Conservation (phyloP, 2,888 invertebrate species). For the Cancer borealis region DNA sequence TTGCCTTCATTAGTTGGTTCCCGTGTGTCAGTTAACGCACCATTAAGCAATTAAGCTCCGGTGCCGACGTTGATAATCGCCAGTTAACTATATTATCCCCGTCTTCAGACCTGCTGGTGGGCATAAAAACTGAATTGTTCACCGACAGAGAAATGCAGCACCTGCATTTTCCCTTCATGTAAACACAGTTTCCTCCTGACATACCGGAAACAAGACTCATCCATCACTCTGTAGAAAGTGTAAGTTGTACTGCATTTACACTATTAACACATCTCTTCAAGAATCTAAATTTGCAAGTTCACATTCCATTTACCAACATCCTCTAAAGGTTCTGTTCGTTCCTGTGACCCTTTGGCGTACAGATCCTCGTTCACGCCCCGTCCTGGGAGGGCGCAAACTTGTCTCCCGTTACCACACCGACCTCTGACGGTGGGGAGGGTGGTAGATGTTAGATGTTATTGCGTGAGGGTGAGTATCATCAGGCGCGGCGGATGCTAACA, state of each 20-base stretch:
- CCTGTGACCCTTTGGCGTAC: neutral
- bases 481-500: constrained; percentile 50
- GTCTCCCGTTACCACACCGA: constrained; percentile 10
- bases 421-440: neutral
- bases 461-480: constrained; percentile 46
- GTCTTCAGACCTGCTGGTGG: neutral
- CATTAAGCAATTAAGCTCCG: neutral
- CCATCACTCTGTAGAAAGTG: neutral
- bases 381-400: neutral
- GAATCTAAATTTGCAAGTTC: neutral
- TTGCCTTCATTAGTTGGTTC: neutral
- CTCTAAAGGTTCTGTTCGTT: neutral
- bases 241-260: neutral
- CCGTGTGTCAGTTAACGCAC: neutral
- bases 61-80: neutral
- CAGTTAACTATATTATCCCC: neutral
- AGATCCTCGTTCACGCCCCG: neutral
- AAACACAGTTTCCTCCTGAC: neutral
- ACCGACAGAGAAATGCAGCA: neutral
- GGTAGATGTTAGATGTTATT: constrained; percentile 35
- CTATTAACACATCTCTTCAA: neutral
- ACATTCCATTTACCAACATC: neutral
- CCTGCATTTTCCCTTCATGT: neutral
- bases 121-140: neutral
- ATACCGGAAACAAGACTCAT: neutral